Conservation (phyloP, 2,797 vertebrate genomes). For the Oophaga sylvatica region DNA sequence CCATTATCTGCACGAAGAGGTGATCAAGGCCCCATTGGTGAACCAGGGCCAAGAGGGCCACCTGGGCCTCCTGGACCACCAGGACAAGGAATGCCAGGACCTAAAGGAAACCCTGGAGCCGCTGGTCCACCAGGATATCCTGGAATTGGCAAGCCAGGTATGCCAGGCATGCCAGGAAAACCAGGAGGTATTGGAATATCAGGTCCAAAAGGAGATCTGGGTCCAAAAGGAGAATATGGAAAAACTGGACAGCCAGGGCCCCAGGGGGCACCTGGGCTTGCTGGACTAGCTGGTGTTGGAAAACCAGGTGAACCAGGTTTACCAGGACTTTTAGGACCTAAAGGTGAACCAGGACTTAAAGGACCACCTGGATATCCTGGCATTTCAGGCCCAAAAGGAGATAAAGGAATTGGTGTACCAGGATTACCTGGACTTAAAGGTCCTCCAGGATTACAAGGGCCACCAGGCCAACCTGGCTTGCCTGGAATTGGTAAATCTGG, state of each 20-base stretch:
- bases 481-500: slow-evolving; percentile 89
- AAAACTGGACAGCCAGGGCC: slow-evolving; percentile 87
- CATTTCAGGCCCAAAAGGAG: slow-evolving; percentile 83
- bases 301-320: slow-evolving; percentile 87
- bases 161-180: slow-evolving; percentile 94
- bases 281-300: slow-evolving; percentile 87
- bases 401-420: slow-evolving; percentile 85
- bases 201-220: slow-evolving; percentile 87
- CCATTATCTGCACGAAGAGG: slow-evolving; percentile 80
- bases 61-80: slow-evolving; percentile 87
- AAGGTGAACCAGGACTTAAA: slow-evolving; percentile 89
- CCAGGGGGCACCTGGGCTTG: slow-evolving; percentile 87
- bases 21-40: slow-evolving; percentile 85
- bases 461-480: slow-evolving; percentile 82
- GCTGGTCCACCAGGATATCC: slow-evolving; percentile 85
- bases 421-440: slow-evolving; percentile 91
- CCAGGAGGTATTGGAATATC: slow-evolving; percentile 86
- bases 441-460: slow-evolving; percentile 82
- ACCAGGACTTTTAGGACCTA: slow-evolving; percentile 83
- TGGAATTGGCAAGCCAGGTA: slow-evolving; percentile 92
- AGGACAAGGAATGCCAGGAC: slow-evolving; percentile 87
- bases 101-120: slow-evolving; percentile 88
- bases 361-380: slow-evolving; percentile 84
- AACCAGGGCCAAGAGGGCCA: slow-evolving; percentile 84
- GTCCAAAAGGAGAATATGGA: slow-evolving; percentile 83